Percentiles rank a stretch among this genome's conserved stretches.
These are phyloP conservation scores for Plagiodera versicolora DNA, from an alignment of 2,888 invertebrate genomes.

Conservation along the genomic window DNA sequence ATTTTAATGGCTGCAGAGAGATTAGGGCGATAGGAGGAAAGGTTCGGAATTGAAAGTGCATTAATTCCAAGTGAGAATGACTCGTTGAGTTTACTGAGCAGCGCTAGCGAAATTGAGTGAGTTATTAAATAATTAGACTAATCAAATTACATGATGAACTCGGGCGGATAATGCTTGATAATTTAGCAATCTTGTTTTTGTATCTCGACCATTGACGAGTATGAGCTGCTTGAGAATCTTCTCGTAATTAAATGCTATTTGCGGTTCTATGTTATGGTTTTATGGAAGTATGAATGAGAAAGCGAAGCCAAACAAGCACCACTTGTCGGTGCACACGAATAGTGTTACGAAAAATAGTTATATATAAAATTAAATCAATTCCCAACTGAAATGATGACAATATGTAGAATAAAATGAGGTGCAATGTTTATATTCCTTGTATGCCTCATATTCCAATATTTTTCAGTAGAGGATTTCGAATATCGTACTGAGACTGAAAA, in stretches of 20 bases:
- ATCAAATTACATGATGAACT: slow-evolving; percentile 45
- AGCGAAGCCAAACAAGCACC: slow-evolving; percentile 26
- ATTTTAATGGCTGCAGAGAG: neutral
- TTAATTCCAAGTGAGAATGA: slow-evolving; percentile 7
- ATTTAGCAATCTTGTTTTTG: slow-evolving; percentile 50
- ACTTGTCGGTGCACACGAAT: slow-evolving; percentile 27
- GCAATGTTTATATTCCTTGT: too few species aligned
- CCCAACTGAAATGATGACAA: too few species aligned
- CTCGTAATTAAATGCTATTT: slow-evolving; percentile 17
- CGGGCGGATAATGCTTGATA: slow-evolving; percentile 46
- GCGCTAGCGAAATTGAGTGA: slow-evolving; percentile 31
- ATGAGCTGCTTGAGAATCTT: slow-evolving; percentile 20
- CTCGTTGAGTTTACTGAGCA: slow-evolving; percentile 1
- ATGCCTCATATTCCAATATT: too few species aligned
- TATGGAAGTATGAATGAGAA: too few species aligned
- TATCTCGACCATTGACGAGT: slow-evolving; percentile 31
- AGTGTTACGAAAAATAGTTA: too few species aligned
- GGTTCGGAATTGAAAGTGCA: neutral
- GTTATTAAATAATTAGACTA: slow-evolving; percentile 48
- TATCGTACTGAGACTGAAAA: too few species aligned
- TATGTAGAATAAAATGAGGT: too few species aligned
- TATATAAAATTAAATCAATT: too few species aligned
- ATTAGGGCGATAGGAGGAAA: neutral
- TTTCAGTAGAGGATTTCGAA: too few species aligned
- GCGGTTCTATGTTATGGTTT: slow-evolving; percentile 27